Base-by-base conservation (phyloP, 2,113 vertebrate genomes). In the Carassius carassius region DNA sequence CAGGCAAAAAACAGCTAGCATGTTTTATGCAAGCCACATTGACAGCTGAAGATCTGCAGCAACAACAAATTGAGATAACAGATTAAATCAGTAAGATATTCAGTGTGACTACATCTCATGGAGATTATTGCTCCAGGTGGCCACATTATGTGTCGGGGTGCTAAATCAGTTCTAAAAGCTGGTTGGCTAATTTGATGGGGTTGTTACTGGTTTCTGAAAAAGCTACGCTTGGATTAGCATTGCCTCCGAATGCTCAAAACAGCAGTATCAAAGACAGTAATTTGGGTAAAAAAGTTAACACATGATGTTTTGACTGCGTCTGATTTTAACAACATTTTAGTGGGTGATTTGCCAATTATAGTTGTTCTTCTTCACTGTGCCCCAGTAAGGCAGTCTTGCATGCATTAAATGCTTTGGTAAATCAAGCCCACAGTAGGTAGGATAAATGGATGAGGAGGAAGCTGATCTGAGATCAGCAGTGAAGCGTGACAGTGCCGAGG, bases 401-500 rank as follows among this genome's bases (percentile, higher is more conserved):
- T 81, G 47, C 17, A 1, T 21, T 81, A 81, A 81, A 81, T 70
- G 63, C 63, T 35, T 65, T 70, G 17, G 79, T 69, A 54, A 81
- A 81, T 70, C 62, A n/a, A 65, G 62, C 62, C 19, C 44, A 29
- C 79, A 69, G 79, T 37, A 81, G 63, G 79, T 70, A 54, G 79
- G 79, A 81, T 81, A 81, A 70, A 81, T 81, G 79, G 65, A 69
- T 81, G 63, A 56, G 79, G 29, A 56, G 79, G n/a, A 19, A 21
- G 63, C 79, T 81, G 79, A 81, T 70, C 79, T 81, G 63, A 81
- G 79, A 81, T 81, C 79, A 70, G 79, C 65, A 54, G 44, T 0
- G 44, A 81, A 70, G 79, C 79, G 79, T 81, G 63, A 54, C 63
- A 9, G 79, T 70, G 79, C 23, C 47, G 25, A 81, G 79, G 79